Base-by-base conservation (phyloP, 2,888 invertebrate genomes). In the Thereva unica region DNA sequence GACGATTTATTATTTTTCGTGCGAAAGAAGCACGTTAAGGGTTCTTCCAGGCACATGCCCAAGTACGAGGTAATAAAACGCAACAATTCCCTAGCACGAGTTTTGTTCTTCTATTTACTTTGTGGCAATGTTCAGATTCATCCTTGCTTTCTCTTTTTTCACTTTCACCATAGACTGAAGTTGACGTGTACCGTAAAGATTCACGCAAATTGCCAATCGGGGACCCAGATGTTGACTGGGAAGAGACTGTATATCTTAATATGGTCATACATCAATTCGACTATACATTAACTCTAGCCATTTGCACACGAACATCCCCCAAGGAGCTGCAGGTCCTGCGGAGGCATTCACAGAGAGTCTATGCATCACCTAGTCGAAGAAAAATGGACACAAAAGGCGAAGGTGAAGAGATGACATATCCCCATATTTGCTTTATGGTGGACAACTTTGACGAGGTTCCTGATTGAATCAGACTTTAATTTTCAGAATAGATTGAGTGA, bases 331-430 rank as follows among this genome's bases (percentile, higher is more conserved):
- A 99, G 84, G 97, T 97, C 75, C 85, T 96, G 73, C 89, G 91
- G 77, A 87, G 95, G 78, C 93, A 93, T 82, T 92, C 94, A 72
- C 93, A 95, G 83, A 90, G 91, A 77, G 98, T 99, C 47, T 99
- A 97, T 83, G 97, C 99, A 34, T 97, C 97, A 53, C 99, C 99
- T 6, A 96, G 96, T 80, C 88, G 95, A 61, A 85, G 98, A 76
- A 89, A 95, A 82, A 98, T 99, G 96, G 95, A 97, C 81, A 93
- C 93, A 8, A 99, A 99, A 82, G 98, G 98, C 49, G 97, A 97
- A 76, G 89, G 93, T 64, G 99, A 99, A 82, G 97, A 97, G 84
- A 97, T 99, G 82, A 96, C 97, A 49, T 99, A 97, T 83, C 99
- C 99, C 2, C 95, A 97, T 84, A 95, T 99, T 75, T 99, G 97